Base-by-base conservation (phyloP, 37 sponge, comb jelly and placozoan genomes). In the Eunapius fragilis region DNA sequence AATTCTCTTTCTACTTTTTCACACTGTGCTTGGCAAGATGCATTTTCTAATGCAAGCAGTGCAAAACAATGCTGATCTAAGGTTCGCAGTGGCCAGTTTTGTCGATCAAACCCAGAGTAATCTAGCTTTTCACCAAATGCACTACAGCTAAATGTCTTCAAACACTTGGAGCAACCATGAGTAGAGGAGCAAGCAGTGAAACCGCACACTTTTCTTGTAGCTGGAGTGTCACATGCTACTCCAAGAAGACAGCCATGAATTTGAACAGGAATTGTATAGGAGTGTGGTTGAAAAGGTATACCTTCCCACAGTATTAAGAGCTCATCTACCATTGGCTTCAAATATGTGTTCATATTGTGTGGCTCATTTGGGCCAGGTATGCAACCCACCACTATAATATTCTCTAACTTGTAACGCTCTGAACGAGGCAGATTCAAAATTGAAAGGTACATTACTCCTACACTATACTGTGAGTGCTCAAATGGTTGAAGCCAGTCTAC, bases 401-500 rank as follows among this genome's bases (percentile, higher is more conserved):
- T 80, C 72, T 87, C 87, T 23, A 19, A 9, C 73, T 69, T 49
- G 25, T 32, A 86, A 6, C 90, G 24, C 24, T 73, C 74, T 3
- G 25, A 13, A 28, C 87, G 19, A 2, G 89, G 84, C 5, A 87
- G 69, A 58, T 87, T 87, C 28, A 75, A 11, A 3, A 87, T 13
- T 19, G 82, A 25, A 25, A 87, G 31, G 38, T 87, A 87, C 0
- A 81, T 13, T 25, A 37, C 82, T 33, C 87, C 87, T 30, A 35
- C 69, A 19, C 82, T 74, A 67, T 81, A 67, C 4, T 33, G 37
- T 12, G 75, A 74, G 47, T 79, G 79, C n/a, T 79, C 31, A 67
- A 34, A 89, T 0, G 89, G 89, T 36, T 84, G 73, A 80, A 89
- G 84, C 79, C 84, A 89, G 58, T 87, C 87, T 33, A 80, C 69